Conservation (phyloP, 2,113 vertebrate genomes). For the Rhinoderma darwinii region DNA sequence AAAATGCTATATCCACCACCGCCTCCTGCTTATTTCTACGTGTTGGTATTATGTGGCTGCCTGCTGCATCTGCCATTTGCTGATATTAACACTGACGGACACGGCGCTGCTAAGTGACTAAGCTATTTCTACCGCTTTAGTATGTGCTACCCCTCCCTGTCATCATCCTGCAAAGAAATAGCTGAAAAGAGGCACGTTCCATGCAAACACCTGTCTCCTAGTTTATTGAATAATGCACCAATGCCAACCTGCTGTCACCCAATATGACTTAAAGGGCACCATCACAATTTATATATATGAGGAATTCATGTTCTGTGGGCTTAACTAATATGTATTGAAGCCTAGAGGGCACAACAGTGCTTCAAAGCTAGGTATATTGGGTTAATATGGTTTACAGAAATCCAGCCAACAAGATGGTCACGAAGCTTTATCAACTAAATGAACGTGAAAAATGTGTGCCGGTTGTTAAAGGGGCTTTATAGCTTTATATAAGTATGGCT, state of each 20-base stretch:
- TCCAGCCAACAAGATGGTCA: too few species aligned
- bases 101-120: conserved; percentile 29
- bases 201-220: background rate
- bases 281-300: too few species aligned
- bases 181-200: background rate
- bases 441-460: too few species aligned
- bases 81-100: conserved; percentile 17
- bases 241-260: background rate
- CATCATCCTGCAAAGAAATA: background rate
- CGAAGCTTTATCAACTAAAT: too few species aligned
- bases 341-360: too few species aligned
- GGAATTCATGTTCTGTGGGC: background rate
- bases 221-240: background rate
- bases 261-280: background rate
- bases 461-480: too few species aligned
- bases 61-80: conserved; percentile 1
- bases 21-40: background rate
- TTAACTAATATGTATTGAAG: background rate
- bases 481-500: too few species aligned
- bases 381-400: too few species aligned
- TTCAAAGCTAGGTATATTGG: too few species aligned
- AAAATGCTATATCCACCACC: background rate
- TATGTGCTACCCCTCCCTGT: background rate
- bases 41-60: background rate
- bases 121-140: conserved; percentile 22